These are phyloP conservation scores for Sorex fumeus DNA, from an alignment of 2,113 vertebrate genomes.

Conservation along the genomic window DNA sequence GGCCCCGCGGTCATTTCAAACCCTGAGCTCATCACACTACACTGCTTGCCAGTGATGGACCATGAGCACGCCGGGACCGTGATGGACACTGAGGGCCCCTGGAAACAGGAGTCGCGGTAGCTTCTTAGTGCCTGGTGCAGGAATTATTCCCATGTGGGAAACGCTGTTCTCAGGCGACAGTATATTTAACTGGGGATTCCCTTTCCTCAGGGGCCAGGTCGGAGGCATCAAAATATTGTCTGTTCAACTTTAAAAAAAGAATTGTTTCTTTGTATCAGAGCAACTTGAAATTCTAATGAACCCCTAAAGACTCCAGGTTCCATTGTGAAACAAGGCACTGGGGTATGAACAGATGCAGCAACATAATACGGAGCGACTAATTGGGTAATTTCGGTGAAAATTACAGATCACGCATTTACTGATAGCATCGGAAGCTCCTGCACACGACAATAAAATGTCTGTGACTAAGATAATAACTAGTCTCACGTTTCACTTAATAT, in stretches of 20 bases:
- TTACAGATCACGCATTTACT: background rate
- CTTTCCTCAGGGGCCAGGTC: background rate
- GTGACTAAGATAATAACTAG: background rate
- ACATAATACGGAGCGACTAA: background rate
- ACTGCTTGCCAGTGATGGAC: too few species aligned
- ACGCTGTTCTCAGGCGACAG: background rate
- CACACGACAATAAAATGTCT: conserved; percentile 32
- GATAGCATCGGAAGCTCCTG: background rate
- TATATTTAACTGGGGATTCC: background rate
- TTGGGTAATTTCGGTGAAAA: conserved; percentile 20
- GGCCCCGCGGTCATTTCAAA: background rate
- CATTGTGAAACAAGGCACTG: conserved; percentile 38
- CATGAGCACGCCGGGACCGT: too few species aligned
- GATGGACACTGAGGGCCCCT: background rate
- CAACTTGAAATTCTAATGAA: conserved; percentile 47
- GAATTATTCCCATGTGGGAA: background rate
- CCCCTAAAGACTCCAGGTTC: background rate
- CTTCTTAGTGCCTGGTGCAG: background rate
- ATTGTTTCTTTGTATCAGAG: background rate
- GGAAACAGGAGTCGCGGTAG: background rate
- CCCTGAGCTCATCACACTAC: background rate
- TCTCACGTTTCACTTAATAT: conserved; percentile 6
- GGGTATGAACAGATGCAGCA: background rate
- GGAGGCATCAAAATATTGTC: conserved; percentile 9
- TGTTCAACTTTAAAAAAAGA: background rate